Base-by-base conservation (phyloP, 35 echinoderm and acorn worm genomes). In the Hemicentrotus pulcherrimus region DNA sequence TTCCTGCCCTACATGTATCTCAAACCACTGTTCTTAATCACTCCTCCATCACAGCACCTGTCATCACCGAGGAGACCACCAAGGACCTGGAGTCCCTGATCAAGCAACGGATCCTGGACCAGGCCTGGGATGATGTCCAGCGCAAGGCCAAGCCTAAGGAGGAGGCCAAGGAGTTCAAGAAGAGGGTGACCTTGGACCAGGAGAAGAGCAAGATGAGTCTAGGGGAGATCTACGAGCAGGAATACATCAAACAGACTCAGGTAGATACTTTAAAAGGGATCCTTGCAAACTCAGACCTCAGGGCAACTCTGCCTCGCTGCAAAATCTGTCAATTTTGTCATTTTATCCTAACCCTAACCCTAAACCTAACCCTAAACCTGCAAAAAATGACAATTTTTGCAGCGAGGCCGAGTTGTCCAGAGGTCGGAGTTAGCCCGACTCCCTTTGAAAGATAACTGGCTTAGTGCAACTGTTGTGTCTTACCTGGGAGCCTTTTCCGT, bases 171-270 rank as follows among this genome's bases (percentile, higher is more conserved):
- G 98, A 99, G 46, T 99, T 97, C 96, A 99, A 97, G 95, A 99
- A 99, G 94, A 92, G 95, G 48, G 88, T 98, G 4, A 98, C 98
- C 24, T 59, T 99, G 14, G 97, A 99, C 52, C 98, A 99, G 61
- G 98, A 99, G 88, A 99, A 99, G 98, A 99, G 98, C 52, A 99
- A 99, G 60, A 65, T 95, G 50, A 99, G 98, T 91, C 95, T 99
- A 13, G 97, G 95, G 28, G 96, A 98, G 88, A 98, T 99, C 32
- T 99, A 99, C 86, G 98, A 99, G 61, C 89, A 99, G 46, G 97
- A 99, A 58, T 99, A 98, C 92, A 86, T 99, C 45, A 98, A 99
- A 92, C 96, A 99, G 89, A 95, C 95, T 6, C 94, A 99, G 98
- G 98, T 99, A 94, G 71, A n/a, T 52, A 13, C 13, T 52, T 41